Conservation (phyloP, 2,113 vertebrate species). For the Xiphophorus maculatus region DNA sequence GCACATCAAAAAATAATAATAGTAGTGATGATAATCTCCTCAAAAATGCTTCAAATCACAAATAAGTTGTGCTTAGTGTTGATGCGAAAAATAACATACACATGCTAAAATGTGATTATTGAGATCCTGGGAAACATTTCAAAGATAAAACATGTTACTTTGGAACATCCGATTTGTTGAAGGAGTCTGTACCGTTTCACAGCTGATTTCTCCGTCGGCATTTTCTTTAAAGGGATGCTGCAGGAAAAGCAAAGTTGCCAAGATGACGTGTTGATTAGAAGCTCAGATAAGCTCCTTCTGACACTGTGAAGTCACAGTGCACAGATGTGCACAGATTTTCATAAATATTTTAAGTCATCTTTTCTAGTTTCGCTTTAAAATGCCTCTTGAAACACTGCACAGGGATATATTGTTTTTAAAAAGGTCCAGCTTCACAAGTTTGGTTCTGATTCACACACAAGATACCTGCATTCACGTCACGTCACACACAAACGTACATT, state of each 20-base stretch:
- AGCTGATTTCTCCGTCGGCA: slow-evolving; percentile 8
- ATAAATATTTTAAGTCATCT: neutral
- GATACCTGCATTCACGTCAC: slow-evolving; percentile 1
- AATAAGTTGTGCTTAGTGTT: neutral
- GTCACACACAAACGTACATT: slow-evolving; percentile 14
- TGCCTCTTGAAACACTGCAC: slow-evolving; percentile 27
- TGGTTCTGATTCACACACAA: slow-evolving; percentile 22
- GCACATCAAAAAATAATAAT: neutral
- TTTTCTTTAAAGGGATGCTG: slow-evolving; percentile 61
- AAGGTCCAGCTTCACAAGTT: slow-evolving; percentile 47
- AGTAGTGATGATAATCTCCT: neutral
- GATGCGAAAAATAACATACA: neutral
- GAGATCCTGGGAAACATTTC: neutral
- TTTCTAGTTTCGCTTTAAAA: slow-evolving; percentile 27
- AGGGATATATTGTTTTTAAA: slow-evolving; percentile 19
- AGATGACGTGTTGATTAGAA: neutral
- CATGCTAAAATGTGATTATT: neutral
- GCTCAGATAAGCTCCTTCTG: neutral
- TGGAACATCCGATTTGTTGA: slow-evolving; percentile 23
- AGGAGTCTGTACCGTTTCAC: slow-evolving; percentile 18
- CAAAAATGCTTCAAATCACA: neutral
- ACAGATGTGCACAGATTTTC: neutral
- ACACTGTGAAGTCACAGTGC: neutral
- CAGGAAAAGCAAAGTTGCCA: slow-evolving; percentile 18
- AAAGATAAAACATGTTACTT: neutral